Evolutionary conservation across 35 echinoderm and acorn worm genomes (phyloP).

Genomic region (Lytechinus pictus): DNA sequence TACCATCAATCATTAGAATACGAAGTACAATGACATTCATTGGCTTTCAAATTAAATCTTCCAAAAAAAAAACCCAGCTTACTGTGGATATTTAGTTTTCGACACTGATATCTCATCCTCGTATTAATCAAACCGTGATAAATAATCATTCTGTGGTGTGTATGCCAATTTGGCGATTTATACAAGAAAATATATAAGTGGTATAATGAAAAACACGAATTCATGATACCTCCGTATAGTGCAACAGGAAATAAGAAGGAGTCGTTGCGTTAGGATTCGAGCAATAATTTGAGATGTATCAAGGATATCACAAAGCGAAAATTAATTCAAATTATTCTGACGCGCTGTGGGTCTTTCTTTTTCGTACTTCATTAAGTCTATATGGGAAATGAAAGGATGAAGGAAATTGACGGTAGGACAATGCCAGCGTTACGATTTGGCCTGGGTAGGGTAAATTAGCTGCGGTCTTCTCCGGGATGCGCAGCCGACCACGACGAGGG

Average conservation of each 20-base stretch:
- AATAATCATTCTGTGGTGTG: conserved; percentile 12
- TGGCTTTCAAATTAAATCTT: neutral
- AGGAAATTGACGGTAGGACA: neutral
- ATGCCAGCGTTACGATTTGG: neutral
- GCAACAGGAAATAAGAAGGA: conserved; percentile 6
- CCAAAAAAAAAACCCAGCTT: neutral
- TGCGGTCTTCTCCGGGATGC: neutral
- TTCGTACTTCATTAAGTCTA: neutral
- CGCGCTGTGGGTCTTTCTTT: neutral
- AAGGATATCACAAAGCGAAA: neutral
- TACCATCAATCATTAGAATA: neutral
- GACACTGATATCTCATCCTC: neutral
- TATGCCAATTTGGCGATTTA: neutral
- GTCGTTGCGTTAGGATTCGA: neutral
- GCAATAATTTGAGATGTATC: neutral
- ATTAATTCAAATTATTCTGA: conserved; percentile 21
- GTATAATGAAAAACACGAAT: conserved; percentile 1
- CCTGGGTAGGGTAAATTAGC: neutral
- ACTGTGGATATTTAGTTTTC: neutral
- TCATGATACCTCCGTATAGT: neutral
- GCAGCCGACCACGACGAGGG: neutral
- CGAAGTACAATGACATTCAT: neutral
- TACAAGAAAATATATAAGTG: neutral
- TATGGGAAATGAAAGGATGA: neutral
- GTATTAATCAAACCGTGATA: neutral